Evolutionary conservation across 2,113 vertebrate genomes (phyloP), one percentile per base, ranked within the genome.

Genomic region (Oriolus oriolus): DNA sequence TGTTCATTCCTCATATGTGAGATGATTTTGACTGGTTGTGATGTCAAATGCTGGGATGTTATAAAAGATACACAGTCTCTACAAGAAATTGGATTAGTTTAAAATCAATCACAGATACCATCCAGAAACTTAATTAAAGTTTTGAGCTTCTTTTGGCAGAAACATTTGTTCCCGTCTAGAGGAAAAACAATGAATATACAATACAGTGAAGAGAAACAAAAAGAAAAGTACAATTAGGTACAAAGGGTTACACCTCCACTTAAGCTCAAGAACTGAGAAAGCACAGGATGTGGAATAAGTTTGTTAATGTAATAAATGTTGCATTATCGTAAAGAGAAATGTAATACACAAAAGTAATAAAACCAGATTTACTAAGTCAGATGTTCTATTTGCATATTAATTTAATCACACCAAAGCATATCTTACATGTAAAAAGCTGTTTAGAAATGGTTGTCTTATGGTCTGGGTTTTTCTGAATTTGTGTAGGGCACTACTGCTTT

Each of bases 101-200:
- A 70, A 95, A 93, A 95, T 94, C 89, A 93, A 70, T 96, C 85
- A 87, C 30, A 2, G 33, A 28, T 14, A 66, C 15, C 20, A 33
- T 90, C 59, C 93, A 95, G 92, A 90, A 96, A 89, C 57, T 90
- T 93, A 26, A 87, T 95, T 89, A 80, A 79, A 94, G 70, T 71
- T 73, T 49, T 71, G 39, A 60, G 4, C 17, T 77, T 13, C 22
- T 84, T 88, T 90, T 95, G 70, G 57, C 77, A 95, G 65, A 95
- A 90, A 18, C 7, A 42, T 86, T 93, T 95, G 87, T 92, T 86
- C 50, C 54, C 87, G 56, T 87, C 87, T 84, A 31, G 49, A 78
- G 15, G 22, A 84, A 89, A 96, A 95, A 71, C 13, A 87, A 65
- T 41, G 18, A 16, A 49, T 79, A 50, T 59, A 44, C 6, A 33